Conservation (phyloP, 2,797 vertebrate species). For the Poeciliopsis gracilis region DNA sequence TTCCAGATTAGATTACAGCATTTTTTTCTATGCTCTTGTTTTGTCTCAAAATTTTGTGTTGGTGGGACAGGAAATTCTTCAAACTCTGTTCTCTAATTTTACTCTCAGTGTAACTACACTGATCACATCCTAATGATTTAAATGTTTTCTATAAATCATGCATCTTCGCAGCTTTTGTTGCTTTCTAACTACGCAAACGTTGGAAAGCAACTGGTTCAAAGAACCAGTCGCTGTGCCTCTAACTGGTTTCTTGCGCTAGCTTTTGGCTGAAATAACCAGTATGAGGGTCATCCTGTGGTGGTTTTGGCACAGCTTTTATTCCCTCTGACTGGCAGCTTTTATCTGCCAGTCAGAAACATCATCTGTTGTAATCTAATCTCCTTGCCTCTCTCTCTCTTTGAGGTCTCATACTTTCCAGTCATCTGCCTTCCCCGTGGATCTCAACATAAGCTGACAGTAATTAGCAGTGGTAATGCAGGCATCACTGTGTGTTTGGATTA, state of each 20-base stretch:
- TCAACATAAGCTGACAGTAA: not conserved
- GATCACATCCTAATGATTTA: not conserved
- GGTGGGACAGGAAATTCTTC: conserved; percentile 1
- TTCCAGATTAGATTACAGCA: not conserved
- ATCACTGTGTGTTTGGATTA: not conserved
- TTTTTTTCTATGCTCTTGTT: not conserved
- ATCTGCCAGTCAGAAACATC: not conserved
- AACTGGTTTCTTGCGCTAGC: not conserved
- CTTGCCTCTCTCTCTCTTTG: not conserved
- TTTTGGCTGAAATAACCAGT: not conserved
- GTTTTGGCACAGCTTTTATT: not conserved
- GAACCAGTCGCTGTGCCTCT: not conserved
- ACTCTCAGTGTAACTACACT: not conserved
- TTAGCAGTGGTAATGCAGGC: not conserved
- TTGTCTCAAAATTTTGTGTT: not conserved
- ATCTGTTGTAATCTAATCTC: not conserved
- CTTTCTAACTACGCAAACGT: not conserved
- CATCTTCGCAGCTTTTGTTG: not conserved
- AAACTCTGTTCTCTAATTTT: not conserved
- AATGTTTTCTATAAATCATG: not conserved
- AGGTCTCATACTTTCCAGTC: not conserved
- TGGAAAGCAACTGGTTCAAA: too few species aligned
- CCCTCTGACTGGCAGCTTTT: too few species aligned
- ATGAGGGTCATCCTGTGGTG: not conserved
- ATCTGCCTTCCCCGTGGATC: not conserved